A percentile compares a stretch with the other conserved stretches of the same genome.
These are phyloP conservation scores for Nothoprocta perdicaria DNA, from an alignment of 2,113 vertebrate species.

Conservation along the genomic window DNA sequence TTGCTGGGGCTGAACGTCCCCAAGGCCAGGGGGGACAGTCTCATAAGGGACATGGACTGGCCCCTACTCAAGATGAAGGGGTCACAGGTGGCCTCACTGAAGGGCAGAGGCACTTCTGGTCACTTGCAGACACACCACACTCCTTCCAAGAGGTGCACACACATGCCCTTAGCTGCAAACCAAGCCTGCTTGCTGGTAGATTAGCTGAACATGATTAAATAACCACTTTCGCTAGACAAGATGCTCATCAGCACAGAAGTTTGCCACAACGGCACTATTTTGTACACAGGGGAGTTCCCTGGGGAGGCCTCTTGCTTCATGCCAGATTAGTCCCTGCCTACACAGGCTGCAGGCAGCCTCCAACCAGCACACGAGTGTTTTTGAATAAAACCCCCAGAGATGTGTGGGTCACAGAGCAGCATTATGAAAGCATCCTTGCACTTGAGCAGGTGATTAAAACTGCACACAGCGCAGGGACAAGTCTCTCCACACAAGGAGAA, in stretches of 20 bases:
- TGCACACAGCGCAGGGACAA: neutral
- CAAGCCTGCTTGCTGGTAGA: neutral
- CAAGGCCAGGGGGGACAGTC: neutral
- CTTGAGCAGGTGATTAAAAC: neutral
- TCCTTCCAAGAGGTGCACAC: neutral
- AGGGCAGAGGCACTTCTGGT: neutral
- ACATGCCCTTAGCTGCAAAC: rapidly evolving
- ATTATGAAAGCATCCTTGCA: rapidly evolving
- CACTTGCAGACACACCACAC: rapidly evolving
- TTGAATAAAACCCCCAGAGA: neutral
- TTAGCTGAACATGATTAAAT: neutral
- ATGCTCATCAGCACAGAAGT: neutral
- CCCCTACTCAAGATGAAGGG: neutral
- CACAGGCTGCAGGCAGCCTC: neutral
- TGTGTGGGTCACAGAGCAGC: neutral
- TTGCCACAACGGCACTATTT: neutral
- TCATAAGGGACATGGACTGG: neutral
- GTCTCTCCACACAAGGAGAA: rapidly evolving
- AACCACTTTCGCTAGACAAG: neutral
- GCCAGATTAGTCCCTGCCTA: rapidly evolving
- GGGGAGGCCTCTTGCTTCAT: neutral
- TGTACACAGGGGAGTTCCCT: rapidly evolving
- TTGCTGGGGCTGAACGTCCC: too few species aligned
- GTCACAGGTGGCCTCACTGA: rapidly evolving
- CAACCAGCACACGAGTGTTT: neutral